Percentiles rank a stretch among this genome's conserved stretches.
Conservation (phyloP, 2,113 vertebrate genomes). For the Pteruthius melanotis region DNA sequence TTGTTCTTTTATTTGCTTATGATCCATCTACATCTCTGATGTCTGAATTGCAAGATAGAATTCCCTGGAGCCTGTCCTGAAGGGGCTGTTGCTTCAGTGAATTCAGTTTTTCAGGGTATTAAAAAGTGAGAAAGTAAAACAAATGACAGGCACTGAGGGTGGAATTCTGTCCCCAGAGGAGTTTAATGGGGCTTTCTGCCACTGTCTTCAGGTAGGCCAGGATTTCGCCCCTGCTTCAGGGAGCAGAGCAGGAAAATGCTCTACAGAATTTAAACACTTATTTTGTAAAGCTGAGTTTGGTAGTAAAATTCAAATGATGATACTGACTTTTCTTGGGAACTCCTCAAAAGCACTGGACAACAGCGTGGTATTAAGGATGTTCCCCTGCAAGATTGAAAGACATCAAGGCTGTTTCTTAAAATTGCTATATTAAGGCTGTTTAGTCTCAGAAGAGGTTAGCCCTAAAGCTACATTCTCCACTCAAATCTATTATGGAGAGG, state of each 20-base stretch:
- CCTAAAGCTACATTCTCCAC: neutral
- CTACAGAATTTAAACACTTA: neutral
- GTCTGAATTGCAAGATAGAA: neutral
- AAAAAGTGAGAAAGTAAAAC: conserved; percentile 4
- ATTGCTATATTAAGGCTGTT: neutral
- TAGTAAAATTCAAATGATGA: neutral
- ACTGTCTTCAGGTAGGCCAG: neutral
- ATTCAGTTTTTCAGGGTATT: conserved; percentile 38
- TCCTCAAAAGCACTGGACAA: neutral
- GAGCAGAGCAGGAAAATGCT: neutral
- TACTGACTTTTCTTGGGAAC: neutral
- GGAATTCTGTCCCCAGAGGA: neutral
- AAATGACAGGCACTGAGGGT: neutral
- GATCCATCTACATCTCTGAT: neutral
- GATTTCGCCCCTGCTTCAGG: neutral
- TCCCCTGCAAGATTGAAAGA: neutral
- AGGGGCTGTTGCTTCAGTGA: conserved; percentile 8
- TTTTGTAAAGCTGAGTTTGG: neutral
- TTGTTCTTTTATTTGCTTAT: neutral
- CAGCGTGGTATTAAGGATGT: neutral
- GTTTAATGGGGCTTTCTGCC: conserved; percentile 11
- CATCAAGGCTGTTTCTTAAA: neutral
- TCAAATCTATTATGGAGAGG: neutral
- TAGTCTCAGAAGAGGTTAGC: neutral
- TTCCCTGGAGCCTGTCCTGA: neutral